Percentiles rank a stretch among this genome's conserved stretches.
Conservation (phyloP, 2,113 vertebrate genomes). For the Salvelinus alpinus region DNA sequence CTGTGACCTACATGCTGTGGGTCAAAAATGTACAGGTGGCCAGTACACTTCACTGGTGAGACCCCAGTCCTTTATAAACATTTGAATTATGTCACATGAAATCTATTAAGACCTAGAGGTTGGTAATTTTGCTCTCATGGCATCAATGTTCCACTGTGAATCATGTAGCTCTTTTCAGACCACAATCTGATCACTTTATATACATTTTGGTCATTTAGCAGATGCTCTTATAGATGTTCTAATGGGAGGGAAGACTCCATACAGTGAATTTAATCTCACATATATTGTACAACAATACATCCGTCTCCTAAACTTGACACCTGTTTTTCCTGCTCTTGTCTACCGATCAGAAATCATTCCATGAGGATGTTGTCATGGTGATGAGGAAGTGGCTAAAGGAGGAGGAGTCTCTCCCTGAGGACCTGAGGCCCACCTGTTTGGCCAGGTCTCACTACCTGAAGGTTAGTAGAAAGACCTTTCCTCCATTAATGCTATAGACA, state of each 20-base stretch:
- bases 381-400: conserved; percentile 63
- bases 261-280: too few species aligned
- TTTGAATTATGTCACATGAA: neutral
- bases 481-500: neutral
- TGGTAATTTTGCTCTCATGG: neutral
- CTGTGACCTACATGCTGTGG: conserved; percentile 78
- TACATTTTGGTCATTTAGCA: too few species aligned
- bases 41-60: conserved; percentile 81
- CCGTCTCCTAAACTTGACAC: too few species aligned
- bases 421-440: conserved; percentile 51
- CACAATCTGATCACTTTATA: too few species aligned
- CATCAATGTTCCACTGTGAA: neutral
- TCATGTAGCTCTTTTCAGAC: too few species aligned
- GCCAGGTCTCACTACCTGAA: conserved; percentile 67
- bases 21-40: conserved; percentile 72
- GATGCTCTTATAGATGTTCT: too few species aligned
- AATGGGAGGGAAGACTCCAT: too few species aligned
- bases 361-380: conserved; percentile 65
- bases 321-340: neutral
- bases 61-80: neutral
- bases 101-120: neutral
- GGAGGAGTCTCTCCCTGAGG: conserved; percentile 57
- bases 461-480: conserved; percentile 47
- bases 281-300: too few species aligned
- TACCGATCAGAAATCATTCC: conserved; percentile 70